Conservation (phyloP, 2,797 vertebrate genomes). For the Cottoperca gobio region DNA sequence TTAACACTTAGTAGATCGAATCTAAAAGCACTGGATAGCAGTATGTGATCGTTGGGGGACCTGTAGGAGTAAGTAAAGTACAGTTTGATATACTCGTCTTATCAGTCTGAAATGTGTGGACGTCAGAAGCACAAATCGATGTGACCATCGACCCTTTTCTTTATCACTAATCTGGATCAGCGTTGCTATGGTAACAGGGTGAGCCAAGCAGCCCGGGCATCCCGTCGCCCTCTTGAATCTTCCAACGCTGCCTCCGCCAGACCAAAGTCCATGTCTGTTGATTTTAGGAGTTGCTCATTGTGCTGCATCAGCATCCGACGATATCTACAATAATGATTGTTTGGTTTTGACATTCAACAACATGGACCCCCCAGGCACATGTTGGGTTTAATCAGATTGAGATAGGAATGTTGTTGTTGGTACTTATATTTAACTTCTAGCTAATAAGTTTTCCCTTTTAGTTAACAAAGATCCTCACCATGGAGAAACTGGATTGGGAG, state of each 20-base stretch:
- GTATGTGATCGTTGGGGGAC: background rate
- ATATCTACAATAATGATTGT: background rate
- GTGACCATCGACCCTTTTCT: background rate
- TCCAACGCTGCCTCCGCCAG: background rate
- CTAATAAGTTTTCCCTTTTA: too few species aligned
- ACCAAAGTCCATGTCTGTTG: background rate
- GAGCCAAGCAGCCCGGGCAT: background rate
- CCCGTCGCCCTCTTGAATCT: background rate
- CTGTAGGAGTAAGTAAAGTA: background rate
- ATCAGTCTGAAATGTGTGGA: conserved; percentile 3
- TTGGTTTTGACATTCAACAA: background rate
- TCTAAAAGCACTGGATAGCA: too few species aligned
- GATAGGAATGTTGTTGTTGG: too few species aligned
- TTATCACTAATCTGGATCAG: conserved; percentile 23
- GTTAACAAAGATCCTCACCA: too few species aligned
- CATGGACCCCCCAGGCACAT: background rate
- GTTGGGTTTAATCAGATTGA: too few species aligned
- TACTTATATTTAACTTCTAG: too few species aligned
- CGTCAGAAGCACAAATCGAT: background rate
- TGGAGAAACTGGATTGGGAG: too few species aligned
- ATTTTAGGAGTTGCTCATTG: background rate
- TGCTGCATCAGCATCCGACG: background rate
- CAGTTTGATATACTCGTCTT: background rate
- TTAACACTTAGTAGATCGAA: too few species aligned
- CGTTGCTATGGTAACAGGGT: conserved; percentile 26